Conservation (phyloP, 2,797 vertebrate species). For the Chanos chanos region DNA sequence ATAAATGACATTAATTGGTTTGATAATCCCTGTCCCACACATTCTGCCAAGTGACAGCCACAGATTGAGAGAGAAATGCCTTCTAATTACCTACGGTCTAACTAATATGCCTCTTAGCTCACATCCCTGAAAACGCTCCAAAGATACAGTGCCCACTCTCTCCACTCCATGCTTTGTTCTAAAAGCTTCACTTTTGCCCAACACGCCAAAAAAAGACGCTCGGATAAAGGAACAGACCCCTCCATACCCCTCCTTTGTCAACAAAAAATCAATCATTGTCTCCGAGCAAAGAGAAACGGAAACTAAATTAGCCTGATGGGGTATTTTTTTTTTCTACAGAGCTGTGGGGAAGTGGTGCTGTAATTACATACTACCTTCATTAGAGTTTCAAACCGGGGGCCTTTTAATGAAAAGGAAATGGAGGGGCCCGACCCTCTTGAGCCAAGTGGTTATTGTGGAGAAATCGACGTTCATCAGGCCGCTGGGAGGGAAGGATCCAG, state of each 20-base stretch:
- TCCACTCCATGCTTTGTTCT: too few relatives aligned
- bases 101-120: too few relatives aligned
- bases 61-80: too few relatives aligned
- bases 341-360: slow-evolving; percentile 37
- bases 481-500: slow-evolving; percentile 24
- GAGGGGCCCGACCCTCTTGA: slow-evolving; percentile 27
- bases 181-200: too few relatives aligned
- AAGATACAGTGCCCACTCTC: too few relatives aligned
- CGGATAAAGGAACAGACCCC: too few relatives aligned
- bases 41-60: too few relatives aligned
- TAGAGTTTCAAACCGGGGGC: slow-evolving; percentile 36
- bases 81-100: too few relatives aligned
- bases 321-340: slow-evolving; percentile 40
- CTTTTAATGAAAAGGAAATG: slow-evolving; percentile 46
- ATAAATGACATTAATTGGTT: too few relatives aligned
- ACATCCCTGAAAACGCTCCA: too few relatives aligned
- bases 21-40: too few relatives aligned
- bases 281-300: slow-evolving; percentile 5
- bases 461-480: slow-evolving; percentile 13
- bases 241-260: slow-evolving; percentile 12
- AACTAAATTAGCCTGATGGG: slow-evolving; percentile 31
- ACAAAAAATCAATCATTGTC: slow-evolving; percentile 32
- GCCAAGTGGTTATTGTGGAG: slow-evolving; percentile 13
- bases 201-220: too few relatives aligned
- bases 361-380: slow-evolving; percentile 49